Evolutionary conservation across 23 tunicate genomes (phyloP).

Genomic region (Ciona savignyi): DNA sequence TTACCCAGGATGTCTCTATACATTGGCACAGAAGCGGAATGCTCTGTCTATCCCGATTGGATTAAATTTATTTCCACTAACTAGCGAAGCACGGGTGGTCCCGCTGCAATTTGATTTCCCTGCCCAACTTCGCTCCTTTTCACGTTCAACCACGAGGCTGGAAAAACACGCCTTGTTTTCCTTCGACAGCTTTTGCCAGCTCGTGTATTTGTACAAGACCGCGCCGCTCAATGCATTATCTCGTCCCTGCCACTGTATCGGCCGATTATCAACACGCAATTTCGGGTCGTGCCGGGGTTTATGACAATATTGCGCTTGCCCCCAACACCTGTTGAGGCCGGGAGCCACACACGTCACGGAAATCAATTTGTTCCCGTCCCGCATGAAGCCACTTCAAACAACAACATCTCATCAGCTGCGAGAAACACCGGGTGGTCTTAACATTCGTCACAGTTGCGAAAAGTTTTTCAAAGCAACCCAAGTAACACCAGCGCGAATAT

Average conservation of each 20-base stretch:
- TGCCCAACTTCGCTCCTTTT: not conserved
- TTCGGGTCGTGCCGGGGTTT: no score
- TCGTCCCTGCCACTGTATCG: not conserved
- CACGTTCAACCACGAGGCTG: not conserved
- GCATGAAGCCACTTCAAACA: not conserved
- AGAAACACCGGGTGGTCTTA: not conserved
- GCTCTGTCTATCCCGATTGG: not conserved
- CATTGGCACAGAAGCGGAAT: not conserved
- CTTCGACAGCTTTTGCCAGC: not conserved
- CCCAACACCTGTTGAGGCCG: not conserved
- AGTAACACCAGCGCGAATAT: not conserved
- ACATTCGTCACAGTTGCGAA: not conserved
- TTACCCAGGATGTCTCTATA: not conserved
- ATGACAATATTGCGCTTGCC: not conserved
- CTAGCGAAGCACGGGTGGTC: not conserved
- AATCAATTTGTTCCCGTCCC: not conserved
- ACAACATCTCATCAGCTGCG: not conserved
- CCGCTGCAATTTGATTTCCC: not conserved
- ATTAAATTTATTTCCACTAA: not conserved
- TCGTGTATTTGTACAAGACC: not conserved
- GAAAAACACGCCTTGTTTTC: not conserved
- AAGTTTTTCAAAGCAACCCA: not conserved
- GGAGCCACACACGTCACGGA: not conserved
- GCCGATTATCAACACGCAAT: not conserved
- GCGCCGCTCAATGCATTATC: not conserved